Conservation (phyloP, 2,888 invertebrate species). For the Hedya salicella region DNA sequence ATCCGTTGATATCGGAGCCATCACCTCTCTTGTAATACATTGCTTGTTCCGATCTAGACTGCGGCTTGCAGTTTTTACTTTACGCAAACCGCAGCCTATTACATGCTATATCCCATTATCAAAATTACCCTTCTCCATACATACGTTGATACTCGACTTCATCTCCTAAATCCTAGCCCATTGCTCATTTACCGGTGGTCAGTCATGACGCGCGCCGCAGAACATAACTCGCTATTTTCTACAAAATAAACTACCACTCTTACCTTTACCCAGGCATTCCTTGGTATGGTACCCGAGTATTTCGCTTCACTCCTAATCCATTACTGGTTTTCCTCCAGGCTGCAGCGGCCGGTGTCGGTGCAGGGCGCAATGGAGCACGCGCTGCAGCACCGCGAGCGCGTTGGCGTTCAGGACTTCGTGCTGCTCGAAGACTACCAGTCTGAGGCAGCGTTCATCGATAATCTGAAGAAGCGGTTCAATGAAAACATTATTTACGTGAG, state of each 20-base stretch:
- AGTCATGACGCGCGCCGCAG: too few species aligned
- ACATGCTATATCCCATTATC: too few species aligned
- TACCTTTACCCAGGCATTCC: neutral
- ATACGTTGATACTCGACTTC: too few species aligned
- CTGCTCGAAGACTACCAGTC: conserved; percentile 93
- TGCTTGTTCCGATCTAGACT: too few species aligned
- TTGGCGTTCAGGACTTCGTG: conserved; percentile 96
- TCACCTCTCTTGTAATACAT: too few species aligned
- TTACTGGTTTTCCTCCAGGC: conserved; percentile 55
- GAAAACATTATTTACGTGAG: conserved; percentile 97
- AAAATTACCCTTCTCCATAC: too few species aligned
- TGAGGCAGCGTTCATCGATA: conserved; percentile 93
- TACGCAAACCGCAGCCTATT: too few species aligned
- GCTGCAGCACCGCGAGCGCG: conserved; percentile 92
- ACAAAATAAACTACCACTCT: too few species aligned
- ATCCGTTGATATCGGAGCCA: too few species aligned
- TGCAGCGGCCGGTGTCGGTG: conserved; percentile 74
- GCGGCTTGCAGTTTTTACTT: too few species aligned
- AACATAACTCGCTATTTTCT: too few species aligned
- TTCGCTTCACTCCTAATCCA: conserved; percentile 22
- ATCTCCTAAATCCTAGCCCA: neutral
- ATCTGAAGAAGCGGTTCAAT: conserved; percentile 93
- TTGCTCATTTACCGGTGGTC: too few species aligned
- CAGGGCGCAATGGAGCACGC: conserved; percentile 90
- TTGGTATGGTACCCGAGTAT: neutral